phyloP scores from a whole-genome alignment of 2,797 vertebrate species.

The Scolopax bukidnonensis region DNA sequence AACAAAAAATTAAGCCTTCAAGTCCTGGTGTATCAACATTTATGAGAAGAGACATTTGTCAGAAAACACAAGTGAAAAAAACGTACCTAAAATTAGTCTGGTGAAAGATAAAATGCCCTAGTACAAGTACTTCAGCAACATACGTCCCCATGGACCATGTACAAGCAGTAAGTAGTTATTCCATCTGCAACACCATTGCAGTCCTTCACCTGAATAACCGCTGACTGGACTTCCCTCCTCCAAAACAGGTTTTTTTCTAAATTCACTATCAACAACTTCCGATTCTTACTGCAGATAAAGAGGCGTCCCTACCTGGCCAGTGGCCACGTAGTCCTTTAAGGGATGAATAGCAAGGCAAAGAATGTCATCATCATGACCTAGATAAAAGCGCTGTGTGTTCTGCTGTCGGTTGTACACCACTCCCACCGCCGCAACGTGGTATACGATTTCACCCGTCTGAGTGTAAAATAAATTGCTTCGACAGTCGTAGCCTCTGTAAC shows the following conservation, averaged over 20 bases:
- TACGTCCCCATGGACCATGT: not conserved
- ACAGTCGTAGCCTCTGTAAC: conserved; percentile 89
- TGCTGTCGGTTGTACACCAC: conserved; percentile 97
- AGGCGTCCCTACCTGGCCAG: conserved; percentile 89
- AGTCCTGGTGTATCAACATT: not conserved
- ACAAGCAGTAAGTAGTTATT: not conserved
- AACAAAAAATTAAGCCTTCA: not conserved
- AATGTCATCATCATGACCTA: conserved; percentile 96
- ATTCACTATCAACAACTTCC: not conserved
- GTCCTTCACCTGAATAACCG: not conserved
- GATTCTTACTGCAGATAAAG: not conserved
- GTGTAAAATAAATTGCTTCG: conserved; percentile 95
- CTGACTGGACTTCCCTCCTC: not conserved
- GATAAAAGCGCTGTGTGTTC: conserved; percentile 96
- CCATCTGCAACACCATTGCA: not conserved
- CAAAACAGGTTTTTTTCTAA: not conserved
- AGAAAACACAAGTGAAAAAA: not conserved
- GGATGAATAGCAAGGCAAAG: conserved; percentile 96
- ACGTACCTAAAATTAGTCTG: not conserved
- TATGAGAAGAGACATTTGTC: not conserved
- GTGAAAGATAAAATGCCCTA: not conserved
- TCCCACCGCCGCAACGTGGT: conserved; percentile 96
- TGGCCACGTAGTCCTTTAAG: conserved; percentile 95
- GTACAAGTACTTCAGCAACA: not conserved
- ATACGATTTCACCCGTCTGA: conserved; percentile 97